phyloP scores from a whole-genome alignment of 2,113 vertebrate genomes.

The Grammomys surdaster region DNA sequence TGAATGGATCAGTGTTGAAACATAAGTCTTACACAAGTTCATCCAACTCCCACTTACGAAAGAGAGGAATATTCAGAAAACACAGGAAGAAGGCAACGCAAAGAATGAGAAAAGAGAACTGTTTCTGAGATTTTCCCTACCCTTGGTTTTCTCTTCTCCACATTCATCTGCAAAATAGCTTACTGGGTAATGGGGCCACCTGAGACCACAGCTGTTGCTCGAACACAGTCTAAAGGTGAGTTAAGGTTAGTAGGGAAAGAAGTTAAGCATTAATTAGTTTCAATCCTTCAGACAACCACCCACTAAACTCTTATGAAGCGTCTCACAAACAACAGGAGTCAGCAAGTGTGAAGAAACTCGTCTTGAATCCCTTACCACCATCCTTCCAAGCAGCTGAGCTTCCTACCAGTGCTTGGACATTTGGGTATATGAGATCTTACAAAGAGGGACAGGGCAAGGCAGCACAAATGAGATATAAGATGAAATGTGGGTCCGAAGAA shows the following conservation, averaged over 20 bases:
- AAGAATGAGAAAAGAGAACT: neutral
- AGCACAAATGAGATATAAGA: neutral
- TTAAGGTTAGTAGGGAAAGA: constrained; percentile 10
- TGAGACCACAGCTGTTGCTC: neutral
- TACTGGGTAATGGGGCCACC: constrained; percentile 14
- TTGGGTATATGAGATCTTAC: neutral
- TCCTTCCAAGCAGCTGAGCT: neutral
- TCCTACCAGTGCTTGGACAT: neutral
- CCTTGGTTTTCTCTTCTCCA: constrained; percentile 17
- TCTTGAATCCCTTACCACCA: neutral
- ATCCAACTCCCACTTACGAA: neutral
- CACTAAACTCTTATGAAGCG: constrained; percentile 31
- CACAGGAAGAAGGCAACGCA: constrained; percentile 11
- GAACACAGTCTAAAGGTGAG: constrained; percentile 31
- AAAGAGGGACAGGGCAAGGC: neutral
- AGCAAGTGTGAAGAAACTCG: neutral
- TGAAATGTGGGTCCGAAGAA: neutral
- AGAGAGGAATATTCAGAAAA: neutral
- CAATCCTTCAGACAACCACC: constrained; percentile 35
- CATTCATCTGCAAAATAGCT: neutral
- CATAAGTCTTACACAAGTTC: neutral
- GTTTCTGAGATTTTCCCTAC: constrained; percentile 10
- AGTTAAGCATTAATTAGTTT: constrained; percentile 50
- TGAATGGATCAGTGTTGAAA: neutral
- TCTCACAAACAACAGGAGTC: neutral